A percentile compares a stretch with the other conserved stretches of the same genome.
Evolutionary conservation across 2,888 invertebrate genomes (phyloP).

Genomic region (Geophilus truncorum): DNA sequence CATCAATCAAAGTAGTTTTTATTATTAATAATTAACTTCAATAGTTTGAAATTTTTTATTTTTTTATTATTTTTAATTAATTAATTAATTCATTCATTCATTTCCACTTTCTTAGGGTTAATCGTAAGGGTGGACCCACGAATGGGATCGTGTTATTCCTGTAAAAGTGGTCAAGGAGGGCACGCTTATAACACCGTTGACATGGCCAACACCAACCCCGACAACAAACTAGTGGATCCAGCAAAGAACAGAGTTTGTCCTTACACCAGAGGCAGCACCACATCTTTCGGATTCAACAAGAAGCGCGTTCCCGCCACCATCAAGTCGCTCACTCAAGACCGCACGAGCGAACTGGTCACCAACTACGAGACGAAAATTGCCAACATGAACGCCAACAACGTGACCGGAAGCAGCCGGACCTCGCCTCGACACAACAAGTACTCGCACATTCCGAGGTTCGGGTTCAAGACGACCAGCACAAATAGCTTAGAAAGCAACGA

Average conservation of each 20-base stretch:
- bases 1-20: too few species aligned
- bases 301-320: constrained; percentile 17
- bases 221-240: neutral
- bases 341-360: constrained; percentile 34
- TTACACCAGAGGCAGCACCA: constrained; percentile 2
- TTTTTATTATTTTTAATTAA: neutral
- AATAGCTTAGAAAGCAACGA: neutral
- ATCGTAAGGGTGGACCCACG: constrained; percentile 1
- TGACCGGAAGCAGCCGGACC: neutral
- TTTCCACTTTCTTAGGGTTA: neutral
- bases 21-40: too few species aligned
- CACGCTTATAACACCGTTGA: constrained; percentile 36
- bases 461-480: neutral
- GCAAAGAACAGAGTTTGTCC: neutral
- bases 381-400: constrained; percentile 4
- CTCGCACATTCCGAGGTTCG: constrained; percentile 10
- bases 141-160: constrained; percentile 39
- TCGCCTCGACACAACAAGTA: neutral
- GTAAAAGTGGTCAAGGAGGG: constrained; percentile 35
- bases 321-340: constrained; percentile 36
- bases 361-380: constrained; percentile 36
- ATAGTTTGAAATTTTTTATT: too few species aligned
- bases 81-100: neutral
- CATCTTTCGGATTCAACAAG: constrained; percentile 34
- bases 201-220: constrained; percentile 33